A percentile compares a stretch with the other conserved stretches of the same genome.
These are phyloP conservation scores for Villa cingulata DNA, from an alignment of 2,888 invertebrate genomes.

Conservation along the genomic window DNA sequence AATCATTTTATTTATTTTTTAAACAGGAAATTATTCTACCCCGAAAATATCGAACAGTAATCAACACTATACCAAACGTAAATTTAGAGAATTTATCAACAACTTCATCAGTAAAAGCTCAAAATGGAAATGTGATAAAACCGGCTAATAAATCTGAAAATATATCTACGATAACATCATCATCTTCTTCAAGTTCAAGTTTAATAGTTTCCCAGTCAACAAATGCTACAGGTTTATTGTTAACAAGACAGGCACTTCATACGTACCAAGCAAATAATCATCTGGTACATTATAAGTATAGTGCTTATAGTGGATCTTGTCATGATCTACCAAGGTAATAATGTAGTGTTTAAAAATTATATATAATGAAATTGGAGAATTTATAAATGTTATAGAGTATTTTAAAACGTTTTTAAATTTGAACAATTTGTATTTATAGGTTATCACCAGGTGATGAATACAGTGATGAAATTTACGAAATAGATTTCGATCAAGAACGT, in stretches of 20 bases:
- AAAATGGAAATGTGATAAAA: slow-evolving; percentile 3
- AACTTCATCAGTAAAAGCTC: not conserved
- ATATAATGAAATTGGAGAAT: too few species aligned
- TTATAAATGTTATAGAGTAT: too few species aligned
- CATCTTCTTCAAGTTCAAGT: not conserved
- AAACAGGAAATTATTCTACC: slow-evolving; percentile 63
- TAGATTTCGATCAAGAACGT: slow-evolving; percentile 74
- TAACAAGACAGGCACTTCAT: slow-evolving; percentile 47
- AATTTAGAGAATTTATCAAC: slow-evolving; percentile 25
- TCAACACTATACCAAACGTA: slow-evolving; percentile 37
- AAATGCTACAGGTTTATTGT: slow-evolving; percentile 35
- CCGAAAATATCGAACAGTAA: slow-evolving; percentile 64
- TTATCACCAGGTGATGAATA: slow-evolving; percentile 42
- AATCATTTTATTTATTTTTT: slow-evolving; percentile 17
- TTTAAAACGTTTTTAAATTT: too few species aligned
- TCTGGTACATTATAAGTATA: slow-evolving; percentile 83
- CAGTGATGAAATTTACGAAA: slow-evolving; percentile 78
- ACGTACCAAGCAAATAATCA: slow-evolving; percentile 82
- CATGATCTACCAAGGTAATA: slow-evolving; percentile 68
- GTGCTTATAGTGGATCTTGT: slow-evolving; percentile 74
- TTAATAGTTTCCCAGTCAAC: slow-evolving; percentile 12
- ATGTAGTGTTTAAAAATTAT: too few species aligned
- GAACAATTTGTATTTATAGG: too few species aligned
- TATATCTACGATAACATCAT: not conserved
- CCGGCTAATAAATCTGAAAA: not conserved